Evolutionary conservation across 2,113 vertebrate species (phyloP).

Genomic region (Burhinus oedicnemus): DNA sequence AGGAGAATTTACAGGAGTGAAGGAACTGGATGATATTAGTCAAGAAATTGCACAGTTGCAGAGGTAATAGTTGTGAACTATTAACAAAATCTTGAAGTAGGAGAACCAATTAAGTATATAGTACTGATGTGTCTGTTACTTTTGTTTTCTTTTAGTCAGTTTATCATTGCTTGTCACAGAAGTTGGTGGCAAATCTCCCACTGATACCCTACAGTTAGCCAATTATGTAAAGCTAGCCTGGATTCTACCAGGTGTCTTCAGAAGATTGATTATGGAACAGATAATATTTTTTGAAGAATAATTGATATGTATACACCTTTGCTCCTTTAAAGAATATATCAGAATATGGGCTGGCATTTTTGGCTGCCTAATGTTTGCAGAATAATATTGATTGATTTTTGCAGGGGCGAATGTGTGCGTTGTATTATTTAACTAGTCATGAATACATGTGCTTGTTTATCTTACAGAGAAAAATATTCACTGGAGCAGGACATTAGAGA

Average conservation of each 20-base stretch:
- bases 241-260: neutral
- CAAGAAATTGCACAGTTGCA: conserved; percentile 96
- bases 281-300: neutral
- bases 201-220: neutral
- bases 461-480: conserved; percentile 89
- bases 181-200: neutral
- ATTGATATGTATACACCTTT: neutral
- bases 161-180: neutral
- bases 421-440: neutral
- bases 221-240: neutral
- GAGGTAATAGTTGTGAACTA: conserved; percentile 75
- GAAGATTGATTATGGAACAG: neutral
- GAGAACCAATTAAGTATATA: neutral
- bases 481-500: conserved; percentile 96
- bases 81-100: neutral
- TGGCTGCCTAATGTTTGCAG: neutral
- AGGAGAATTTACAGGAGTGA: conserved; percentile 94
- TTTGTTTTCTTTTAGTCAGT: neutral
- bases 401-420: accelerated
- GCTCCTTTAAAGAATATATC: neutral
- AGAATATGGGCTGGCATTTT: neutral
- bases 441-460: neutral
- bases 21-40: conserved; percentile 95
- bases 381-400: neutral
- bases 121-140: neutral